Conservation (phyloP, 2,113 vertebrate genomes). For the Stegostoma tigrinum region DNA sequence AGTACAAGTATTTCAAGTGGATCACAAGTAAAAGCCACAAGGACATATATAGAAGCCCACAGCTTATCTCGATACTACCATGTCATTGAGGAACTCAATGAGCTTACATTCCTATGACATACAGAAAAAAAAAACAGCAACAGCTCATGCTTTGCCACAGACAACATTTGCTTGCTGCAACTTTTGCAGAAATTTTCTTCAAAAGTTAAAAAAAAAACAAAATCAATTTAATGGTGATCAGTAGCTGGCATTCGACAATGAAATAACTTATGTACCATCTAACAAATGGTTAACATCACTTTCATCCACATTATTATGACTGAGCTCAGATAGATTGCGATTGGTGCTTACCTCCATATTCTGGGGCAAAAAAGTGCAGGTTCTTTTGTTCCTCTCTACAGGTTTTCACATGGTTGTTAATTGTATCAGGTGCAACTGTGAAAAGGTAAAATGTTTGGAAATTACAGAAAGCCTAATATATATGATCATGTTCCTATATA, state of each 20-base stretch:
- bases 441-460: slow-evolving; percentile 37
- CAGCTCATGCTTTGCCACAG: background rate
- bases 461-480: background rate
- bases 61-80: background rate
- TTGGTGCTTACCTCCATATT: slow-evolving; percentile 77
- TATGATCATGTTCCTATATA: background rate
- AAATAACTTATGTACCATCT: background rate
- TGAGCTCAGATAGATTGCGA: background rate
- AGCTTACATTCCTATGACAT: background rate
- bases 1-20: background rate
- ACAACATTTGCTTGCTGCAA: background rate
- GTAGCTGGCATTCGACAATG: background rate
- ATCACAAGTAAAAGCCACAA: background rate
- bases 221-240: background rate
- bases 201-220: background rate
- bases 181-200: background rate
- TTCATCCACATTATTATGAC: background rate
- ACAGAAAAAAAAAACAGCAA: background rate
- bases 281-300: background rate
- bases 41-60: background rate
- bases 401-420: slow-evolving; percentile 98
- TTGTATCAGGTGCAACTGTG: slow-evolving; percentile 92
- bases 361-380: slow-evolving; percentile 96
- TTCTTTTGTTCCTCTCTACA: slow-evolving; percentile 98
- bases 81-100: background rate